Base-by-base conservation (phyloP, 1,140 invertebrate genomes). In the Drosophila sulfurigaster region DNA sequence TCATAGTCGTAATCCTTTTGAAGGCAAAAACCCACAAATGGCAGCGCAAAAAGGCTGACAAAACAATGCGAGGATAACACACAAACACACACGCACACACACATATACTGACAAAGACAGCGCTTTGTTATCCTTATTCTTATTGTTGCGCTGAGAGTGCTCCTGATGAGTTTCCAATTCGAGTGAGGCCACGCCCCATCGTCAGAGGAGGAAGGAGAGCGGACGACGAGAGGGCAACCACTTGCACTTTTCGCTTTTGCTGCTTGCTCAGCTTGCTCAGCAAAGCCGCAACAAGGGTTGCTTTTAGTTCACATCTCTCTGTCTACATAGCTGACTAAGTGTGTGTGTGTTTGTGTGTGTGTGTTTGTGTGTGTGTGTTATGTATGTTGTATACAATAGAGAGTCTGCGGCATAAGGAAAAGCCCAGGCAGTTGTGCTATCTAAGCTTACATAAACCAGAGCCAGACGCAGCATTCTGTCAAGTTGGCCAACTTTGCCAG, bases 21-120 rank as follows among this genome's bases (percentile, higher is more conserved):
- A 91, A 91, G 82, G 78, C 88, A 83, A 88, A 87, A 91, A 91
- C 83, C 89, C 83, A 91, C 89, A 91, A 91, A 91, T 91, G 89
- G 89, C 89, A 91, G 89, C 81, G 85, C 79, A 82, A 89, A 79
- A 71, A 76, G 67, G 45, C 66, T 62, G 72, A 16, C 68, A 76
- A 83, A 91, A 91, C 83, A 87, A 91, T 71, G 76, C 58, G 49
- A 69, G 64, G 46, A 56, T 43, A 71, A 56, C 54, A 66, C 13
- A 67, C 65, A 75, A 13, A 49, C 51, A 49, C 38, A 63, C 63
- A 62, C 52, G 32, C 1, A 57, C n/a, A 49, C 15, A n/a, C 13
- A 51, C 16, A n/a, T 13, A 28, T 15, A 58, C 46, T 59, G 4
- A 48, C 52, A 51, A 62, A 57, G 16, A 56, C 32, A 65, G 60